A percentile compares a stretch with the other conserved stretches of the same genome.
These are phyloP conservation scores for Himalopsyche japonica DNA, from an alignment of 2,888 invertebrate genomes.

Conservation along the genomic window DNA sequence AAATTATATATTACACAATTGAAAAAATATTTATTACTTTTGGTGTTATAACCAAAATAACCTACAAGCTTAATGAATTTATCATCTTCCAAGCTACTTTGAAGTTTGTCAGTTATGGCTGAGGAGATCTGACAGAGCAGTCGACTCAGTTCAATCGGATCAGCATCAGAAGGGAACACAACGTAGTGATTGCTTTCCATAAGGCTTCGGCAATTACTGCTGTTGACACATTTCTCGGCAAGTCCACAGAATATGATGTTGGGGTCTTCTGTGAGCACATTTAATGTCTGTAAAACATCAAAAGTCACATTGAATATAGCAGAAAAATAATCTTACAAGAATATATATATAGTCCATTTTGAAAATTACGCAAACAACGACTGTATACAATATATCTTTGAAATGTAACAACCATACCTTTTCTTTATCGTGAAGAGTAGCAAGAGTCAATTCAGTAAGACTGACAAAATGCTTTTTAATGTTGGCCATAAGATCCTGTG, in stretches of 20 bases:
- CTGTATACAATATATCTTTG: too few relatives aligned
- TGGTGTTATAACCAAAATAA: background rate
- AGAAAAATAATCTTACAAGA: background rate
- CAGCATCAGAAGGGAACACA: conserved; percentile 21
- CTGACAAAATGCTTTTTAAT: conserved; percentile 48
- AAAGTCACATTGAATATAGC: background rate
- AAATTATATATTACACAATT: too few relatives aligned
- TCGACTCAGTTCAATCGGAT: conserved; percentile 10
- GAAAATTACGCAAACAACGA: background rate
- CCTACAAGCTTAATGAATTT: conserved; percentile 22
- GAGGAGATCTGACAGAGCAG: conserved; percentile 27
- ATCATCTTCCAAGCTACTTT: conserved; percentile 25
- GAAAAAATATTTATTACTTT: too few relatives aligned
- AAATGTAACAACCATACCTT: too few relatives aligned
- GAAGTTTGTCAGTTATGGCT: conserved; percentile 22
- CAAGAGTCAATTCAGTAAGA: conserved; percentile 47
- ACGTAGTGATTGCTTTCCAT: conserved; percentile 19
- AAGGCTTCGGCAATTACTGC: conserved; percentile 6
- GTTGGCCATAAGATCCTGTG: conserved; percentile 43
- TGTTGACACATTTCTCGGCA: conserved; percentile 37
- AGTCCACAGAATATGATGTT: conserved; percentile 50
- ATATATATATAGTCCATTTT: background rate
- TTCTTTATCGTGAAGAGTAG: conserved; percentile 50
- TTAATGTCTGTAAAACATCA: conserved; percentile 48
- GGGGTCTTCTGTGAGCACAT: conserved; percentile 48